Conservation (phyloP, 1,140 invertebrate species). For the Helicoverpa zea region DNA sequence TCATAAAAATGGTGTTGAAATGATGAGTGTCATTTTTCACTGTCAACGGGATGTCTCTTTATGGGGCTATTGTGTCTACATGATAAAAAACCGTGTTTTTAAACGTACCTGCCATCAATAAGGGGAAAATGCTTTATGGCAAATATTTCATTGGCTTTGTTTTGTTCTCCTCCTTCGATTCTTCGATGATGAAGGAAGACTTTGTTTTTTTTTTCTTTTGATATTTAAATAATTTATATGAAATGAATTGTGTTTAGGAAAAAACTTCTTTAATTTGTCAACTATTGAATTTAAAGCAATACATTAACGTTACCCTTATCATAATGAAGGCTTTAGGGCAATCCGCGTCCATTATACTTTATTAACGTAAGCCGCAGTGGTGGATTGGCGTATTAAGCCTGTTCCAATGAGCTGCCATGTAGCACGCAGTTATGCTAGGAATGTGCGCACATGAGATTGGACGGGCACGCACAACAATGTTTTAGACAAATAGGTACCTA, state of each 20-base stretch:
- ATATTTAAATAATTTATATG: too few relatives aligned
- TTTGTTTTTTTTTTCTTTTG: neutral
- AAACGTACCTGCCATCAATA: constrained; percentile 23
- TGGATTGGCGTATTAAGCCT: constrained; percentile 15
- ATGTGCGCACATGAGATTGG: neutral
- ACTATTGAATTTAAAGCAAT: too few relatives aligned
- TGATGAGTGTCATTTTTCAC: constrained; percentile 84
- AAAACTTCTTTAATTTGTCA: neutral
- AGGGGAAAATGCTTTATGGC: constrained; percentile 6
- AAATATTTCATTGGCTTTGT: constrained; percentile 20
- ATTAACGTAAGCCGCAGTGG: constrained; percentile 16
- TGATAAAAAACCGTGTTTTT: constrained; percentile 68
- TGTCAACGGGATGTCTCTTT: constrained; percentile 79
- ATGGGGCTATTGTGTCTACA: constrained; percentile 76
- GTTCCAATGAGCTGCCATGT: constrained; percentile 26
- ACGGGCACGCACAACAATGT: neutral
- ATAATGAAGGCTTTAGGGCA: neutral
- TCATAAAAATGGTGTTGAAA: constrained; percentile 84
- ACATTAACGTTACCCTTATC: too few relatives aligned
- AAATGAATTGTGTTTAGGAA: too few relatives aligned
- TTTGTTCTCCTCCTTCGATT: constrained; percentile 6
- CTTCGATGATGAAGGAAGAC: neutral
- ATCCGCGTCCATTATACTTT: neutral
- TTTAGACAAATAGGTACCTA: neutral
- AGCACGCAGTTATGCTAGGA: constrained; percentile 13